Conservation (phyloP, 2,888 invertebrate genomes). For the Macrosiphum euphorbiae region DNA sequence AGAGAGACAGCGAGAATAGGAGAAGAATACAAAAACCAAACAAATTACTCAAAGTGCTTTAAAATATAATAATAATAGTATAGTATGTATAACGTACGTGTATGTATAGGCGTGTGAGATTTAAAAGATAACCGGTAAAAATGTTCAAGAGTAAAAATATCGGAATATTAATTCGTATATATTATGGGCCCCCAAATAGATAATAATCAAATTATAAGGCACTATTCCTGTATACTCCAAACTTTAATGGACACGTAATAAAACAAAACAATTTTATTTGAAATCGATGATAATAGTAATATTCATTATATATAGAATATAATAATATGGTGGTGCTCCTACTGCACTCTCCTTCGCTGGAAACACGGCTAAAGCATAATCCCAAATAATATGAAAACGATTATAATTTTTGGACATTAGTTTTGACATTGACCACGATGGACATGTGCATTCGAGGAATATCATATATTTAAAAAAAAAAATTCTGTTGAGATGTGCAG, state of each 20-base stretch:
- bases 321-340: not conserved
- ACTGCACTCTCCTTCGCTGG: not conserved
- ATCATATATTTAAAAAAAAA: too few relatives aligned
- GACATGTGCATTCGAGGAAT: not conserved
- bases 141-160: not conserved
- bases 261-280: not conserved
- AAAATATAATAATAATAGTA: not conserved
- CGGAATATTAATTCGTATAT: not conserved
- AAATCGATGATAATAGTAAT: not conserved
- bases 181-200: not conserved
- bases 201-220: not conserved
- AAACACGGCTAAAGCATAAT: not conserved
- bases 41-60: not conserved
- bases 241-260: not conserved
- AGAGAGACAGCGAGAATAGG: not conserved
- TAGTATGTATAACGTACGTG: not conserved
- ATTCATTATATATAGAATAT: not conserved
- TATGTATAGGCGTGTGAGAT: not conserved
- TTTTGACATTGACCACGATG: not conserved
- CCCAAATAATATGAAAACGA: not conserved
- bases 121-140: not conserved
- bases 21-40: not conserved
- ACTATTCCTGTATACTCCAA: not conserved
- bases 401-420: not conserved
- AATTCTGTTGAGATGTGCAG: too few relatives aligned